Percentiles rank a stretch among this genome's conserved stretches.
These are phyloP conservation scores for Callaeas wilsoni DNA, from an alignment of 2,113 vertebrate species.

Conservation along the genomic window DNA sequence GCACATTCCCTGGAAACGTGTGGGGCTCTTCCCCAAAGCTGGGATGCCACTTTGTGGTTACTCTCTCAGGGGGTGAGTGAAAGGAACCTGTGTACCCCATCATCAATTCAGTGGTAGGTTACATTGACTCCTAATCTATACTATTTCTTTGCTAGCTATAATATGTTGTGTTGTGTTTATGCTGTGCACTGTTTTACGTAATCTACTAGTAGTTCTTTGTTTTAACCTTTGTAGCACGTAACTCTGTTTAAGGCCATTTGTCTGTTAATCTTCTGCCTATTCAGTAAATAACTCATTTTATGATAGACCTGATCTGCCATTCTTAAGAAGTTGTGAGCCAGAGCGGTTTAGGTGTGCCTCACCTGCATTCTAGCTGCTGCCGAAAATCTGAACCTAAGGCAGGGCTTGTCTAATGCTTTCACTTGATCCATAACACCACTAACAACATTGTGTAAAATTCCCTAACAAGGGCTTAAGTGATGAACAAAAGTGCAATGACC, in stretches of 20 bases:
- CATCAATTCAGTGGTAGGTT: not conserved
- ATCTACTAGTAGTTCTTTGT: not conserved
- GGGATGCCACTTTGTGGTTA: not conserved
- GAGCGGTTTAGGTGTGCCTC: not conserved
- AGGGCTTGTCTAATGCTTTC: not conserved
- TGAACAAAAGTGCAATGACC: not conserved
- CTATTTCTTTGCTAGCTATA: not conserved
- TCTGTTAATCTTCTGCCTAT: not conserved
- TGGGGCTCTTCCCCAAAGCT: no score
- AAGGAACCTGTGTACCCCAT: not conserved
- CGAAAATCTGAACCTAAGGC: not conserved
- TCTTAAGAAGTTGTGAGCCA: not conserved
- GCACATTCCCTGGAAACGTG: not conserved
- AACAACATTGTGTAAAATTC: not conserved
- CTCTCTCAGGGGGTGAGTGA: rapidly evolving
- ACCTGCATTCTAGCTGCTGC: not conserved
- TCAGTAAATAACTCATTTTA: not conserved
- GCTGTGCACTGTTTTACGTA: not conserved
- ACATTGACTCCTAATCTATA: no score
- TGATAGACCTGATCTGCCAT: not conserved
- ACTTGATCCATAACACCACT: not conserved
- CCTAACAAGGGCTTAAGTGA: not conserved
- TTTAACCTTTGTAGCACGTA: not conserved
- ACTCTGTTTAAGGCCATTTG: not conserved
- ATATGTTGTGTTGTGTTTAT: not conserved